phyloP scores from a whole-genome alignment of 2,797 vertebrate species.

The Acanthopagrus latus region DNA sequence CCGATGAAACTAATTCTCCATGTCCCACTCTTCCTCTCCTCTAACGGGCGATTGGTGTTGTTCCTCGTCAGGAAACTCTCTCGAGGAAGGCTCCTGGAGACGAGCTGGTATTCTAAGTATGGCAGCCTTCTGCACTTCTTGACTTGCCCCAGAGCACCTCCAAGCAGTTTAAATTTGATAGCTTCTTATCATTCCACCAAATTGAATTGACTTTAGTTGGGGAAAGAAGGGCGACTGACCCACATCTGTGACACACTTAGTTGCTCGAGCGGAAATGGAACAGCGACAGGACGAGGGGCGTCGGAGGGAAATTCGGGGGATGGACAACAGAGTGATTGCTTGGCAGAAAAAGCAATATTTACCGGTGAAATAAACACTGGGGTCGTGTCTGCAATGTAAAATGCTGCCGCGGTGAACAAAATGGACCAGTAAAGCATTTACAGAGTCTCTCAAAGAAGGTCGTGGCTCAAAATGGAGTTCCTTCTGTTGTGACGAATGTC shows the following conservation, averaged over 20 bases:
- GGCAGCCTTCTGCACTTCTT: slow-evolving; percentile 56
- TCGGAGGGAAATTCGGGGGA: slow-evolving; percentile 29
- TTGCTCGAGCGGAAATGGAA: slow-evolving; percentile 69
- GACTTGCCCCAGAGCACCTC: slow-evolving; percentile 71
- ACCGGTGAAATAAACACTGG: slow-evolving; percentile 16
- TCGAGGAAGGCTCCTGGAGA: slow-evolving; percentile 73
- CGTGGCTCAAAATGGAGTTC: background rate
- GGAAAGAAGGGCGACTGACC: slow-evolving; percentile 77
- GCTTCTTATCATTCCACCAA: slow-evolving; percentile 79
- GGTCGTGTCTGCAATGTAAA: background rate
- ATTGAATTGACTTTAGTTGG: slow-evolving; percentile 77
- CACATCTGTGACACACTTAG: slow-evolving; percentile 87
- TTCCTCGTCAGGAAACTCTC: slow-evolving; percentile 62
- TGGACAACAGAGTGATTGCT: slow-evolving; percentile 37
- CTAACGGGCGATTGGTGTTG: slow-evolving; percentile 40
- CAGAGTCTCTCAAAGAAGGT: background rate
- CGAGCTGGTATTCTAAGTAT: slow-evolving; percentile 78
- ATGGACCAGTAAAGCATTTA: slow-evolving; percentile 3
- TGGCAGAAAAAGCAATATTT: slow-evolving; percentile 16
- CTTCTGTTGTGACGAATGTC: slow-evolving; percentile 1
- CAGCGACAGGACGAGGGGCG: slow-evolving; percentile 35
- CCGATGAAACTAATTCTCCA: slow-evolving; percentile 36
- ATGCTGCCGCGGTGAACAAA: slow-evolving; percentile 5
- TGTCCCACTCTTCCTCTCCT: slow-evolving; percentile 24
- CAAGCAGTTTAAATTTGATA: slow-evolving; percentile 81